Base-by-base conservation (phyloP, 64 coral and sea anemone species). In the Montipora foliosa region DNA sequence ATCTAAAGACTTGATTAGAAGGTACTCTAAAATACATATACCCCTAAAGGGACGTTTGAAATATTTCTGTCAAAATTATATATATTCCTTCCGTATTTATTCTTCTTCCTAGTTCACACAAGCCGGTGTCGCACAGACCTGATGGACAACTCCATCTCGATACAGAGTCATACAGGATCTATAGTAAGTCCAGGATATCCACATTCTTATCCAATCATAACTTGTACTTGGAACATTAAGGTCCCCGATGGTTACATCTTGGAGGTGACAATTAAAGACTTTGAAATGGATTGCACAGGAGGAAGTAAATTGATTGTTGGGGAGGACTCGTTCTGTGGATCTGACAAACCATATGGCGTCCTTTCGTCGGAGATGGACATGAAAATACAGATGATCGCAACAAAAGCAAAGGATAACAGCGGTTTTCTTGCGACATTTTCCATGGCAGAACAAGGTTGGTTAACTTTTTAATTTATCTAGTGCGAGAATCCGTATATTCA, bases 101-200 rank as follows among this genome's bases (percentile, higher is more conserved):
- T n/a, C 12, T 47, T 83, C 21, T 17, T 25, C 45, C 45, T 13
- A 86, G 82, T 8, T 50, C 49, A 70, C 47, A 71, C 66, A 49
- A 86, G 82, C n/a, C 62, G 82, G 0, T 86, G 82, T 71, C 82
- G 66, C 17, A 86, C 82, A 22, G 82, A 72, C 47, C 3, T 47
- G 44, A 9, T 15, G 20, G 61, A 71, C 17, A 71, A 86, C 5
- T 16, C n/a, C 6, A 24, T 86, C 47, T 13, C 19, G 49, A 3
- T 86, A 59, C 6, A 72, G 51, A 44, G 66, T 1, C n/a, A 50
- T 49, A 72, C 45, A 10, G 82, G 82, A 47, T 86, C 82, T 49
- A 21, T 86, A 49, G 82, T 86, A 47, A 86, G 82, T 17, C 82
- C 82, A 2, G 82, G 82, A 5, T 86, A 86, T 25, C 82, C 82